A percentile compares a stretch with the other conserved stretches of the same genome.
These are phyloP conservation scores for Microtus pennsylvanicus DNA, from an alignment of 2,113 vertebrate species.

Conservation along the genomic window DNA sequence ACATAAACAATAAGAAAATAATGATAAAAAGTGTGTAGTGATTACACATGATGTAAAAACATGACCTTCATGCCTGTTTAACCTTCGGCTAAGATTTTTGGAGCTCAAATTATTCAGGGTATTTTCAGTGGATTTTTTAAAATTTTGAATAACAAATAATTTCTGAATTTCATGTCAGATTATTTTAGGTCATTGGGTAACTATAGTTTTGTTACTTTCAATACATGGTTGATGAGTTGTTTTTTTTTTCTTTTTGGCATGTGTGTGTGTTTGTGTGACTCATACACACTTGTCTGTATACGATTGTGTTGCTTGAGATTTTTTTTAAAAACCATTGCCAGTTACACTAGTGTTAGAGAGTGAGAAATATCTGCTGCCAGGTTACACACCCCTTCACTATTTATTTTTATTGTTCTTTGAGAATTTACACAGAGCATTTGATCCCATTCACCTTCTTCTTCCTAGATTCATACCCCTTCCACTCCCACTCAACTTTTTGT, in stretches of 20 bases:
- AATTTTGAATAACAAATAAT: slow-evolving; percentile 18
- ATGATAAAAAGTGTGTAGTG: not conserved
- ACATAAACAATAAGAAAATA: not conserved
- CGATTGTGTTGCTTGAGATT: slow-evolving; percentile 18
- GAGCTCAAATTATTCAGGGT: not conserved
- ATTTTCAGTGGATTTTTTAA: not conserved
- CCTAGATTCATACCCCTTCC: not conserved
- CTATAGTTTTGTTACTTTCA: not conserved
- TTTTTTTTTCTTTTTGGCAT: not conserved
- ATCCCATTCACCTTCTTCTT: not conserved
- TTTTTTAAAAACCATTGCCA: not conserved
- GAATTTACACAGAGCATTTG: not conserved
- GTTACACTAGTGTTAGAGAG: not conserved
- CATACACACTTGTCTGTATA: not conserved
- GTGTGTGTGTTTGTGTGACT: not conserved
- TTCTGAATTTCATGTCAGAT: slow-evolving; percentile 27
- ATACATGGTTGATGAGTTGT: not conserved
- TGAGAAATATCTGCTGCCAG: not conserved
- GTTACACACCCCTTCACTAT: not conserved
- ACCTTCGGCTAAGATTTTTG: not conserved
- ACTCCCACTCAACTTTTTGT: not conserved
- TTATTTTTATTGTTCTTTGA: not conserved
- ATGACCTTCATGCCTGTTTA: not conserved
- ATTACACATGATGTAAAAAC: not conserved
- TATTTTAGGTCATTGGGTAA: not conserved